A percentile compares a stretch with the other conserved stretches of the same genome.
Conservation (phyloP, 2,797 vertebrate species). For the Oophaga sylvatica region DNA sequence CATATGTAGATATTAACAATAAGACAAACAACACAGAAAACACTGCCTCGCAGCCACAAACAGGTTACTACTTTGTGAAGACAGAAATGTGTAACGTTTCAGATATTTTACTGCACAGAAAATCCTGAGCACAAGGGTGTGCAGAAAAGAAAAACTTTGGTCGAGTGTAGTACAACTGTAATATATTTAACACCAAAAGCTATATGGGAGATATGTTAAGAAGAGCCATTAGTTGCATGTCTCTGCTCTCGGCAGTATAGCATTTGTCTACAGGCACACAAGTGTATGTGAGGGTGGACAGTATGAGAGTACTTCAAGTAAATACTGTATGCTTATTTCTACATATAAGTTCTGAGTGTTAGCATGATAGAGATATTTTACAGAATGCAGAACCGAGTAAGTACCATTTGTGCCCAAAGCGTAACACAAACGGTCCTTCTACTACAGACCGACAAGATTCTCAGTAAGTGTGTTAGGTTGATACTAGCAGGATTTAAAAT, state of each 20-base stretch:
- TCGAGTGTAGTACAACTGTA: constrained; percentile 68
- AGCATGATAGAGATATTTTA: constrained; percentile 54
- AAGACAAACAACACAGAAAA: constrained; percentile 66
- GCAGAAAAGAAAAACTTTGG: constrained; percentile 75
- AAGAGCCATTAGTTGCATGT: neutral
- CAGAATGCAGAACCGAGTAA: constrained; percentile 22
- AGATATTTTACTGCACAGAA: constrained; percentile 64
- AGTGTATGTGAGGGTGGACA: constrained; percentile 32
- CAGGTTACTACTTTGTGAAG: constrained; percentile 23
- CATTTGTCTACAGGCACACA: constrained; percentile 59
- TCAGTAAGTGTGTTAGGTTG: constrained; percentile 60
- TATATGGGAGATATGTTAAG: neutral
- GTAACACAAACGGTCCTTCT: constrained; percentile 57
- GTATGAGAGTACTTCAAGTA: constrained; percentile 54
- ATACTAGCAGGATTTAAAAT: constrained; percentile 69
- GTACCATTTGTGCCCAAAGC: neutral
- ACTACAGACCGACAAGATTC: constrained; percentile 65
- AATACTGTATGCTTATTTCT: constrained; percentile 36
- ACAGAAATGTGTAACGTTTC: constrained; percentile 63
- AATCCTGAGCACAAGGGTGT: constrained; percentile 74
- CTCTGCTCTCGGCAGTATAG: constrained; percentile 58
- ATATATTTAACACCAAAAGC: constrained; percentile 65
- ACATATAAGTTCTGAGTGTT: constrained; percentile 60
- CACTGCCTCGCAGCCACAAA: constrained; percentile 56
- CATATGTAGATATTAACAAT: constrained; percentile 66